Percentiles rank a stretch among this genome's conserved stretches.
phyloP scores from a whole-genome alignment of 2,113 vertebrate genomes.

The Seriola dumerili region DNA sequence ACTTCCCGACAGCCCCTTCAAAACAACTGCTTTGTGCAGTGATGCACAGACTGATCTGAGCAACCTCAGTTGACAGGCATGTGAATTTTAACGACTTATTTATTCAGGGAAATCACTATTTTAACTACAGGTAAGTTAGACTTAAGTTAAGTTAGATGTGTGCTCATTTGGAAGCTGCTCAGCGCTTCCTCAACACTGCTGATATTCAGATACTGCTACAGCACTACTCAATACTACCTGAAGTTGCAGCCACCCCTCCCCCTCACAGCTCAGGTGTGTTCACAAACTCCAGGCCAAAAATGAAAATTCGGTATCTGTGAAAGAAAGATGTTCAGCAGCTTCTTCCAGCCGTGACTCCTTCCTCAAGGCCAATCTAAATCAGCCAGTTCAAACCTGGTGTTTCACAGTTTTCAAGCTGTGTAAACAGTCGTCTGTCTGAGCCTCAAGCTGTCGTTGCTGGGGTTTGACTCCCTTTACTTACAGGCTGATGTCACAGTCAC shows the following conservation, averaged over 20 bases:
- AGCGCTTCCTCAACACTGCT: too few relatives aligned
- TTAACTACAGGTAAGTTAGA: not conserved
- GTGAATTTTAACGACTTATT: not conserved
- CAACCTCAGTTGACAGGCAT: not conserved
- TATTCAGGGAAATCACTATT: not conserved
- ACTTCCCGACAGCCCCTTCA: not conserved
- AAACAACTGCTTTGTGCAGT: conserved; percentile 4
- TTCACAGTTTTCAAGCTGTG: not conserved
- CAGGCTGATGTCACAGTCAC: not conserved
- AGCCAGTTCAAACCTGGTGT: too few relatives aligned
- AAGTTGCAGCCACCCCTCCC: not conserved
- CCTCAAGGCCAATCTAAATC: not conserved
- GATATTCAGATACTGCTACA: not conserved
- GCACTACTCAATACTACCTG: not conserved
- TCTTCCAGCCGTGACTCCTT: not conserved
- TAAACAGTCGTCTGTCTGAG: not conserved
- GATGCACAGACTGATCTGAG: not conserved
- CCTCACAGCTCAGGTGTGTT: conserved; percentile 13
- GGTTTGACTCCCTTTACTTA: not conserved
- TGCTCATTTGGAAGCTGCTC: not conserved
- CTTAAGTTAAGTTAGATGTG: not conserved
- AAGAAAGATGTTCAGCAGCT: conserved; percentile 2
- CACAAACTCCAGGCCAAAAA: not conserved
- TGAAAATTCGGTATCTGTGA: not conserved
- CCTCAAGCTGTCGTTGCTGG: not conserved